phyloP scores from a whole-genome alignment of 2,888 invertebrate genomes.

The Chaitophorus viminalis region DNA sequence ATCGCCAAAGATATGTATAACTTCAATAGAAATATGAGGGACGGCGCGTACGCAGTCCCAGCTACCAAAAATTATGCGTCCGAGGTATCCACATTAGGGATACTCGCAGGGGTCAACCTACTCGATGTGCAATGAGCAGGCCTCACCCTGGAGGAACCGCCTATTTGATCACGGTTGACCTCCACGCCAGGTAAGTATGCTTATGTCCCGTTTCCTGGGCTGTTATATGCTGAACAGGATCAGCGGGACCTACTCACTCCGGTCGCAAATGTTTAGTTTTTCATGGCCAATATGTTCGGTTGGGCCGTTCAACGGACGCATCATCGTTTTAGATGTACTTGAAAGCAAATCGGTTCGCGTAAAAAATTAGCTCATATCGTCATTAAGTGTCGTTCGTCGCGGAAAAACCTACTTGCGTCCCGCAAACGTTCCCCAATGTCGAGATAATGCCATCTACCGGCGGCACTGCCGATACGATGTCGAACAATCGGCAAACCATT shows the following conservation, averaged over 20 bases:
- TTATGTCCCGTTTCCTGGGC: not conserved
- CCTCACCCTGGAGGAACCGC: constrained; percentile 78
- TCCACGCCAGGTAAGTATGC: constrained; percentile 70
- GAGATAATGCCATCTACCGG: constrained; percentile 38
- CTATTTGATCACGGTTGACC: constrained; percentile 76
- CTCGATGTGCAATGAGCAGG: constrained; percentile 75
- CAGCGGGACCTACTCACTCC: not conserved
- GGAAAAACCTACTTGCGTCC: not conserved
- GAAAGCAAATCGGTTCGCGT: not conserved
- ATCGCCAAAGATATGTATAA: too few species aligned
- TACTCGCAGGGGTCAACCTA: constrained; percentile 68
- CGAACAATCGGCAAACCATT: not conserved
- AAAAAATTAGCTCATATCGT: not conserved
- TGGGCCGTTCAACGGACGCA: too few species aligned
- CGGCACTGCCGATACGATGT: not conserved
- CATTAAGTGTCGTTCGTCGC: too few species aligned
- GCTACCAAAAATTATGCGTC: constrained; percentile 65
- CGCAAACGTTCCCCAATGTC: not conserved
- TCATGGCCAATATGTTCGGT: too few species aligned
- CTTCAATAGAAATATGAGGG: constrained; percentile 24
- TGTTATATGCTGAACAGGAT: not conserved
- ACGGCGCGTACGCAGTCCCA: constrained; percentile 63
- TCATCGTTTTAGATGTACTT: too few species aligned
- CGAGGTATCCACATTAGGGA: constrained; percentile 79
- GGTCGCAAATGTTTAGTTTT: too few species aligned